These are phyloP conservation scores for Tupiocoris notatus DNA, from an alignment of 2,888 invertebrate species.

Conservation along the genomic window DNA sequence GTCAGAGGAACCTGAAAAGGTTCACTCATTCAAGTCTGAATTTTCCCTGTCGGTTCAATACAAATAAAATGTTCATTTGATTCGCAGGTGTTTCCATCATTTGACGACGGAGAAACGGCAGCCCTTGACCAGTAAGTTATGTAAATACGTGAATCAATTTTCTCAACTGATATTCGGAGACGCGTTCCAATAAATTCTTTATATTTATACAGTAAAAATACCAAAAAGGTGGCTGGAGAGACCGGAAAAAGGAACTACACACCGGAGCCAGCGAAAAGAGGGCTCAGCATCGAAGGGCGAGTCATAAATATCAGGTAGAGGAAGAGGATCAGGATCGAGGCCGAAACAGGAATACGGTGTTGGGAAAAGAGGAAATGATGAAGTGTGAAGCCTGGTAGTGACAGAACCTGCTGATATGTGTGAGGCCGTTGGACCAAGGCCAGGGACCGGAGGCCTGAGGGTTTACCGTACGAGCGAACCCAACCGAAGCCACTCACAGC, in stretches of 20 bases:
- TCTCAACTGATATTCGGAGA: too few relatives aligned
- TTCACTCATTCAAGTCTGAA: too few relatives aligned
- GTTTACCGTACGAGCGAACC: background rate
- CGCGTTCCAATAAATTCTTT: too few relatives aligned
- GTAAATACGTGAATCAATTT: too few relatives aligned
- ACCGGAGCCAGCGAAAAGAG: background rate
- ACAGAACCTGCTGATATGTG: conserved; percentile 12
- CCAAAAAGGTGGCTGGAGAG: background rate
- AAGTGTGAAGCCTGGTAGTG: conserved; percentile 36
- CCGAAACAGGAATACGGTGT: conserved; percentile 2
- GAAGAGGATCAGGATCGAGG: conserved; percentile 16
- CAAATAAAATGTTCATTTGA: too few relatives aligned
- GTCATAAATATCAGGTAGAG: conserved; percentile 24
- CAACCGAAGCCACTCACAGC: background rate
- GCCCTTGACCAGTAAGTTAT: too few relatives aligned
- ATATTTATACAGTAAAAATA: background rate
- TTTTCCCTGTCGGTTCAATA: too few relatives aligned
- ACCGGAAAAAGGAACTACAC: background rate
- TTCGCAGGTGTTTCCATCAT: too few relatives aligned
- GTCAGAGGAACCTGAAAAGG: too few relatives aligned
- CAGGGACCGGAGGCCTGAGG: conserved; percentile 9
- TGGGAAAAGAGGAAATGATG: conserved; percentile 18
- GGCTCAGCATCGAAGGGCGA: conserved; percentile 4
- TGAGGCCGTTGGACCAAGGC: conserved; percentile 33
- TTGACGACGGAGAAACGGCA: too few relatives aligned